phyloP scores from a whole-genome alignment of 2,888 invertebrate genomes.

The Drosophila conformis region DNA sequence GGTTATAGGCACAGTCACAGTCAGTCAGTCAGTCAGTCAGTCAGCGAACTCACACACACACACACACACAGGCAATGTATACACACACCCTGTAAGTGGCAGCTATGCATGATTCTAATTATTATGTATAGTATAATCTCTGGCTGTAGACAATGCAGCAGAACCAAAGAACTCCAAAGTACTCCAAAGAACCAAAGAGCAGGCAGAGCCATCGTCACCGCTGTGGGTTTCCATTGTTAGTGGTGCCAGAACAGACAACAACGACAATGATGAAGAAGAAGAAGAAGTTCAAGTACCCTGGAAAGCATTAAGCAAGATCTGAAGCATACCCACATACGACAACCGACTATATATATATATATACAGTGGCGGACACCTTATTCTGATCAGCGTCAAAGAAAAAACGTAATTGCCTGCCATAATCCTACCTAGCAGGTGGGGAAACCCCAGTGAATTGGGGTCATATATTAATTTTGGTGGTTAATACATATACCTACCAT shows the following conservation, averaged over 20 bases:
- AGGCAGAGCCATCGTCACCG: slow-evolving; percentile 38
- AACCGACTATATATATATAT: neutral
- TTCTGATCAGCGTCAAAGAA: too few species aligned
- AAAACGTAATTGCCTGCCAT: too few species aligned
- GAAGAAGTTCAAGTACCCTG: slow-evolving; percentile 69
- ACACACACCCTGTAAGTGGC: slow-evolving; percentile 24
- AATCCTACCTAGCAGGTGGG: too few species aligned
- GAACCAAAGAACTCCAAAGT: slow-evolving; percentile 18
- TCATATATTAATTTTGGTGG: too few species aligned
- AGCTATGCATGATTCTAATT: slow-evolving; percentile 75
- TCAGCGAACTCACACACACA: slow-evolving; percentile 64
- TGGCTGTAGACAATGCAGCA: slow-evolving; percentile 65
- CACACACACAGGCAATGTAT: neutral
- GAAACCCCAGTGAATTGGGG: too few species aligned
- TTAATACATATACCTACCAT: too few species aligned
- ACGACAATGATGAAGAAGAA: slow-evolving; percentile 20
- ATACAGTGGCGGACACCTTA: too few species aligned
- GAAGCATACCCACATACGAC: slow-evolving; percentile 36
- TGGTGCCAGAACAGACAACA: slow-evolving; percentile 7
- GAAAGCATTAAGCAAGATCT: slow-evolving; percentile 48
- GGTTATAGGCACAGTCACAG: slow-evolving; percentile 49
- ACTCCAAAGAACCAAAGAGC: slow-evolving; percentile 21
- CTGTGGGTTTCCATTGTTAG: slow-evolving; percentile 59
- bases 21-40: slow-evolving; percentile 65
- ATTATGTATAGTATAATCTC: slow-evolving; percentile 66